A percentile compares a stretch with the other conserved stretches of the same genome.
phyloP scores from a whole-genome alignment of 2,113 vertebrate species.

The Petromus typicus region DNA sequence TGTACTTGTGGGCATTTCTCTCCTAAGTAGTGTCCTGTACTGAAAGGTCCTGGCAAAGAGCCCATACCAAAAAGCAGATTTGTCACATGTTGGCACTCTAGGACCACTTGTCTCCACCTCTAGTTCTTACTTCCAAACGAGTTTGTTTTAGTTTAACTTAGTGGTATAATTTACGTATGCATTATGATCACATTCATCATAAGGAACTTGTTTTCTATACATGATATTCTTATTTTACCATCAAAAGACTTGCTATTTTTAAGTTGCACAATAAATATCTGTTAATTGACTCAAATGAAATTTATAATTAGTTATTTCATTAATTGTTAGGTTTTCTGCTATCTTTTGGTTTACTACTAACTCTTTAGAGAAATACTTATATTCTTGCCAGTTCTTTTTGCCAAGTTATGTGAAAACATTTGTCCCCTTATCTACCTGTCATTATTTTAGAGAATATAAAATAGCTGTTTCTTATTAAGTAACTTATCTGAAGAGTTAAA shows the following conservation, averaged over 20 bases:
- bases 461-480: neutral
- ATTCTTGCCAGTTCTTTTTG: neutral
- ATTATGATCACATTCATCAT: too few species aligned
- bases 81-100: neutral
- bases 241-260: neutral
- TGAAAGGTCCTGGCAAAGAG: neutral
- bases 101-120: neutral
- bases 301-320: neutral
- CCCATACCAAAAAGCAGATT: neutral
- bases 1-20: neutral
- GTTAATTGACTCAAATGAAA: neutral
- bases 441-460: neutral
- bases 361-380: neutral
- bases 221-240: neutral
- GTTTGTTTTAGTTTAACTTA: neutral
- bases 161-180: too few species aligned
- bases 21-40: neutral
- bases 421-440: neutral
- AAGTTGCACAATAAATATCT: neutral
- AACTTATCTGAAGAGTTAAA: neutral
- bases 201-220: too few species aligned
- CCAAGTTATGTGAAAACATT: neutral
- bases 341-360: neutral
- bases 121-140: neutral
- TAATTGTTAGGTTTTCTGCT: neutral